Base-by-base conservation (phyloP, 2,797 vertebrate genomes). In the Anabas testudineus region DNA sequence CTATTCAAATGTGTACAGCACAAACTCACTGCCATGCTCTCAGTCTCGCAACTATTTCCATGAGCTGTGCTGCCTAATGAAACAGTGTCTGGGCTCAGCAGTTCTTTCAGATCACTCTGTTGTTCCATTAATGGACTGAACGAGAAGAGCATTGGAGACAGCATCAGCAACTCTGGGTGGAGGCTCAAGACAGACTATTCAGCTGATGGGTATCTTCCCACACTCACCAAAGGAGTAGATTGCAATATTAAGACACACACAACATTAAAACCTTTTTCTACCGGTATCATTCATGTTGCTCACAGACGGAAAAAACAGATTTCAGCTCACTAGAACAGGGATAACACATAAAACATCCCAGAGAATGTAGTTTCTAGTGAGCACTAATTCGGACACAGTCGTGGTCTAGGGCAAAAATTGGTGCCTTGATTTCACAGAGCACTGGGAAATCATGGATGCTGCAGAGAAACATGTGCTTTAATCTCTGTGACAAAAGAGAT, bases 1-100 rank as follows among this genome's bases (percentile, higher is more conserved):
- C 58, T 45, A 86, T 85, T 89, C 84, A 89, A 88, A 91, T 89
- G 42, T 46, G 24, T 6, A 21, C 22, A 12, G 26, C 16, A 21
- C 8, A 3, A n/a, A 12, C 36, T 32, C 9, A 24, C 21, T 24
- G 21, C 8, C 12, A 3, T 4, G 16, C 19, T 19, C 47, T 30
- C 34, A 7, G 19, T 12, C 37, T 45, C 42, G 15, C 18, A 39
- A 21, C 21, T 1, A 14, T 39, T 67, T 75, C 36, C 51, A n/a
- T 28, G 2, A 46, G 28, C 53, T 32, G 10, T 3, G 32, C 34
- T 2, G 62, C 28, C 42, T 14, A 34, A 19, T 4, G 14, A 51
- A 51, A 12, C 56, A 7, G 30, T 2, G 53, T 9, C 57, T 46
- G 57, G n/a, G 13, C 45, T 45, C 37, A 1, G 45, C 55, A 57